These are phyloP conservation scores for Melanchra persicariae DNA, from an alignment of 2,888 invertebrate species.

Conservation along the genomic window DNA sequence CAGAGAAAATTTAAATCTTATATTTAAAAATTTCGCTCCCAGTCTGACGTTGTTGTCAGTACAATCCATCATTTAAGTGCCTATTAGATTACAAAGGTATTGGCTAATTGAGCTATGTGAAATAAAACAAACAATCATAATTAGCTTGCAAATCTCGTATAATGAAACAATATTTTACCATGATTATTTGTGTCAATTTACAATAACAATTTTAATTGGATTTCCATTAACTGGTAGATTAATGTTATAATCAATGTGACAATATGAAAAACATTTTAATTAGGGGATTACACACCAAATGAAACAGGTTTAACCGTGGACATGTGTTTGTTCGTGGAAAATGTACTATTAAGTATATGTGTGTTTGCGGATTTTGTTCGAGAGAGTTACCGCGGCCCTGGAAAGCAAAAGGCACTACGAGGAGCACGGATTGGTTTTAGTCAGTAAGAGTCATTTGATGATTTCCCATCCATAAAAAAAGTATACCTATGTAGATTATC, in stretches of 20 bases:
- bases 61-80: background rate
- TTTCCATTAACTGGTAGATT: conserved; percentile 5
- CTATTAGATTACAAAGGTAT: background rate
- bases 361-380: too few species aligned
- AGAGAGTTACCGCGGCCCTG: too few species aligned
- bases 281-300: background rate
- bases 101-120: background rate
- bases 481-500: too few species aligned
- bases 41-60: background rate
- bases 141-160: background rate
- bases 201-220: conserved; percentile 25
- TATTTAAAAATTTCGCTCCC: too few species aligned
- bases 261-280: background rate
- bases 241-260: background rate
- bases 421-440: too few species aligned
- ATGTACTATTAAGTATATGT: too few species aligned
- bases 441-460: too few species aligned
- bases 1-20: too few species aligned
- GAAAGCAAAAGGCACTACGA: too few species aligned
- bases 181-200: conserved; percentile 3
- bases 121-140: background rate
- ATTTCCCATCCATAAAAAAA: too few species aligned
- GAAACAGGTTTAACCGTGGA: background rate
- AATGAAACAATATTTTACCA: background rate
- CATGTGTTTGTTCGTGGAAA: too few species aligned